Base-by-base conservation (phyloP, 2,888 invertebrate species). In the Ariolimax columbianus region DNA sequence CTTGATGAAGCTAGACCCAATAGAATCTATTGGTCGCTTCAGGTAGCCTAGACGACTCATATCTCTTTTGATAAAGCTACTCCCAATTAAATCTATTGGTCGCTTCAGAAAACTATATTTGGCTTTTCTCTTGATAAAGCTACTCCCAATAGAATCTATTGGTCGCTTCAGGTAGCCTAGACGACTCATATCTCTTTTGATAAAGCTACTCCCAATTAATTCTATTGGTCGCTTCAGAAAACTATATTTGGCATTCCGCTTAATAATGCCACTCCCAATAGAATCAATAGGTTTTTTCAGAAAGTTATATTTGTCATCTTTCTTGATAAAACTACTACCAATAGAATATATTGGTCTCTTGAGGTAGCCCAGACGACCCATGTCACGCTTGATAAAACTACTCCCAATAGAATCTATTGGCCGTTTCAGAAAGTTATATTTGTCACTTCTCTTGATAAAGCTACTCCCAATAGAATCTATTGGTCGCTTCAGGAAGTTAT, bases 1-100 rank as follows among this genome's bases (percentile, higher is more conserved):
- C 23, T 75, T 75, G 33, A 75, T 75, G 43, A 75, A 75, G 51
- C 75, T 51, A 19, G 75, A 75, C 0, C 75, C 75, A 0, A 75
- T 75, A 19, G 75, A 33, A n/a, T 75, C 75, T 19, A 75, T 0
- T 33, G 75, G 75, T 33, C 75, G 30, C 36, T 75, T 75, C 33
- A 51, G 17, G 51, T 43, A 33, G 19, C 19, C 51, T 19, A 17
- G 51, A 1, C 63, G 51, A 51, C 75, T 63, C 26, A 75, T 75
- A 33, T 14, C 30, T 75, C 43, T 51, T n/a, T 75, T 75, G 19
- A 75, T 75, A 23, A 75, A 75, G 11, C 51, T 51, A 26, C 51
- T 75, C 6, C 75, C 75, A 75, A 75, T 75, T 0, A 51, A 33
- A 75, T 75, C 75, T 26, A 75, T 33, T 0, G 51, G 51, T 19